Evolutionary conservation across 2,888 invertebrate species (phyloP), one percentile per base, ranked within the genome.

Genomic region (Agriopis marginaria): DNA sequence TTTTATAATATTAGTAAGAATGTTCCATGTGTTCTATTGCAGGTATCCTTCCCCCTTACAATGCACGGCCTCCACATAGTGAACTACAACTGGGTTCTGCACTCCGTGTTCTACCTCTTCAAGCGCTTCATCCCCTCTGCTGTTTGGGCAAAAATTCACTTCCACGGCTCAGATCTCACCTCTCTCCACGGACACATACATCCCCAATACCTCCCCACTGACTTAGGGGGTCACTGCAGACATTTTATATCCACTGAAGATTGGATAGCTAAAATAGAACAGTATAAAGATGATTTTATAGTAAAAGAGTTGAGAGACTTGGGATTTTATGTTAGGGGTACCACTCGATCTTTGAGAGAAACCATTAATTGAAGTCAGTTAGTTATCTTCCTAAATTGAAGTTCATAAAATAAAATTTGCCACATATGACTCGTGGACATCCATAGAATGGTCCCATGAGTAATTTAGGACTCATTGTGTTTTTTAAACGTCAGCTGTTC

Each of bases 21-120:
- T 23, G 17, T 23, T 23, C 17, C 17, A 23, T 51, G 9, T 50
- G 11, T 11, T 51, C 9, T 51, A 7, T 51, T 51, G 9, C 86
- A 96, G 96, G 96, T 96, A 0, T 95, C 96, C 4, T 97, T 97
- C 85, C 97, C 97, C 0, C 94, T 97, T 78, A 95, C 95, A 56
- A 96, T 96, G 56, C 95, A 96, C 76, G 96, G 96, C 0, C 94
- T 97, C 44, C 97, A 97, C 89, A 95, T 97, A 60, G 93, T 97
- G 5, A 96, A 97, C 84, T 97, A 97, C 88, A 97, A 96, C 59
- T 97, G 97, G 97, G 89, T 97, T 3, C 96, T 97, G 77, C 96
- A 97, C 84, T 95, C 96, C 17, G 95, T 96, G 66, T 97, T 96
- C 86, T 96, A 96, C 75, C 93, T 97, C 45, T 97, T 97, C 86